Evolutionary conservation across 35 echinoderm and acorn worm genomes (phyloP).

Genomic region (Chiridota heheva): DNA sequence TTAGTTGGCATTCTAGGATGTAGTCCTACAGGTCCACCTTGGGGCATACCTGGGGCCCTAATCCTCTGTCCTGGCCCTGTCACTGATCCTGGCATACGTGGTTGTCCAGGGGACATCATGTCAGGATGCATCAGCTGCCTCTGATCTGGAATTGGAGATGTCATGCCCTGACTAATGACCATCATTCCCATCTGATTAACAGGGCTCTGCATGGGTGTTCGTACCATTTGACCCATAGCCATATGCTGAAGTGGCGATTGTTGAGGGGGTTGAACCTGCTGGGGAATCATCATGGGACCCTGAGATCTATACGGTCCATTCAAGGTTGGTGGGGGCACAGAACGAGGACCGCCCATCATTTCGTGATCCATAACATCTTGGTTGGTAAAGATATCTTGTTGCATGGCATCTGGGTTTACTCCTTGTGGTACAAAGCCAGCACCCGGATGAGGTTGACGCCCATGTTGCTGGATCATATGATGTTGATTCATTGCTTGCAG

Average conservation of each 20-base stretch:
- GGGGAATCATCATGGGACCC: conserved; percentile 38
- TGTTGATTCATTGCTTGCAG: conserved; percentile 95
- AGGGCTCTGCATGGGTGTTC: conserved; percentile 6
- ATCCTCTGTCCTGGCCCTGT: no score
- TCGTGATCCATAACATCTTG: conserved; percentile 18
- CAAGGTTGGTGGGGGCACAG: no score
- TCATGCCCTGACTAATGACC: background rate
- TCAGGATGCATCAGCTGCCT: background rate
- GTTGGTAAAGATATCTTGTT: conserved; percentile 12
- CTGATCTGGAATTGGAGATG: conserved; percentile 31
- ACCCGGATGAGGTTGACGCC: conserved; percentile 3
- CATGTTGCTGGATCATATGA: conserved; percentile 79
- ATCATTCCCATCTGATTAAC: conserved; percentile 30
- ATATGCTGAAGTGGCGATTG: conserved; percentile 32
- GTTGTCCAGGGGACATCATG: conserved; percentile 35
- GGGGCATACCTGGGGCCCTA: no score
- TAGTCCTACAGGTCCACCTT: no score
- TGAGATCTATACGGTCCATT: no score
- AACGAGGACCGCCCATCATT: no score
- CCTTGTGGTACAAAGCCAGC: background rate
- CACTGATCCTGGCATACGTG: conserved; percentile 51
- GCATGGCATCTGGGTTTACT: conserved; percentile 7
- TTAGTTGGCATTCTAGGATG: conserved; percentile 35
- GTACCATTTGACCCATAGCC: conserved; percentile 12
- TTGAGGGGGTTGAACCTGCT: conserved; percentile 18